Percentiles rank a stretch among this genome's conserved stretches.
These are phyloP conservation scores for Maniola hyperantus DNA, from an alignment of 2,888 invertebrate species.

Conservation along the genomic window DNA sequence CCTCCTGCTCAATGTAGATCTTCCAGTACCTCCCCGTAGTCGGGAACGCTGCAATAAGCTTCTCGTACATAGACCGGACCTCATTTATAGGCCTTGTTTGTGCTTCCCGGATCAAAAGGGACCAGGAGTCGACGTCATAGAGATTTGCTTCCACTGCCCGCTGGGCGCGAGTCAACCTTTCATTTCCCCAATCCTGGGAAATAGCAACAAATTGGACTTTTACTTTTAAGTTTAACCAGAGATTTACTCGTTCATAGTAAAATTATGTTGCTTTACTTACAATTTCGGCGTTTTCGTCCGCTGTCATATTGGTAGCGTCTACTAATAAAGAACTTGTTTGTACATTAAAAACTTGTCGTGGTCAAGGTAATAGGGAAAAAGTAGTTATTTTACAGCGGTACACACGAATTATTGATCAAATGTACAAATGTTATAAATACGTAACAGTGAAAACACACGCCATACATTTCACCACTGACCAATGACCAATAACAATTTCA, in stretches of 20 bases:
- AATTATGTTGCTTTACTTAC: constrained; percentile 49
- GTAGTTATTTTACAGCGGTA: neutral
- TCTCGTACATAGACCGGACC: constrained; percentile 95
- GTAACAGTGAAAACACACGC: constrained; percentile 2
- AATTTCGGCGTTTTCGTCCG: constrained; percentile 60
- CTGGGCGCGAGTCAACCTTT: constrained; percentile 91
- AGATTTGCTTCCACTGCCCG: constrained; percentile 93
- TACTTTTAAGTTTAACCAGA: neutral
- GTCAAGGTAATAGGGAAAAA: neutral
- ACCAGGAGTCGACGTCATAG: constrained; percentile 99
- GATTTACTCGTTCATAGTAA: neutral
- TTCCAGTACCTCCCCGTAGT: constrained; percentile 99
- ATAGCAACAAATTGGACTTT: neutral
- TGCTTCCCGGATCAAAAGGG: constrained; percentile 95
- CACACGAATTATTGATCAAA: neutral
- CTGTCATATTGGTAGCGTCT: constrained; percentile 40
- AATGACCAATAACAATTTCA: no score
- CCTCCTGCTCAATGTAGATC: constrained; percentile 99
- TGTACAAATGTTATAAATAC: neutral
- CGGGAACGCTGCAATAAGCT: constrained; percentile 96
- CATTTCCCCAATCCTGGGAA: constrained; percentile 93
- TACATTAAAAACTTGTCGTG: neutral
- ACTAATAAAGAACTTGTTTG: neutral
- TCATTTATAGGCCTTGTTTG: constrained; percentile 94
- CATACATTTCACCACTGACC: no score